Conservation (phyloP, 1,140 invertebrate genomes). For the Papilio aristodemus region DNA sequence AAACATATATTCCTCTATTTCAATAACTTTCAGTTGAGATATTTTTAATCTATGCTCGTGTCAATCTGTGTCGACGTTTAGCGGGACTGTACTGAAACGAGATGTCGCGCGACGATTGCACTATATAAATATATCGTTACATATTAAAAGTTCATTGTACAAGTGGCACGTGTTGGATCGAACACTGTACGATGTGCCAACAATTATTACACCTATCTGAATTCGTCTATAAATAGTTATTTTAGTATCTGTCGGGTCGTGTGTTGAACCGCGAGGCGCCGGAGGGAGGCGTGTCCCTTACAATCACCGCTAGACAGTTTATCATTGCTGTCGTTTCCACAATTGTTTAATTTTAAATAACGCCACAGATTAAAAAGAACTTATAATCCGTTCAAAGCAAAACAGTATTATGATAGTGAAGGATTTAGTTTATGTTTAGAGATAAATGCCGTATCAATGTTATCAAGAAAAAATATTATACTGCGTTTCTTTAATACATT, state of each 20-base stretch:
- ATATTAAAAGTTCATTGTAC: conserved; percentile 29
- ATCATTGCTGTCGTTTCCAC: conserved; percentile 4
- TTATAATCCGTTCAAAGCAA: not conserved
- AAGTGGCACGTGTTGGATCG: conserved; percentile 25
- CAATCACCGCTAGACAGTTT: conserved; percentile 31
- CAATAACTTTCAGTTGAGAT: not conserved
- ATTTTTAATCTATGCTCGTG: not conserved
- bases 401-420: not conserved
- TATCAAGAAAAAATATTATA: no score
- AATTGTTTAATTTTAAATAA: not conserved
- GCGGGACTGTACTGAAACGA: conserved; percentile 4
- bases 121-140: not conserved
- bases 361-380: not conserved
- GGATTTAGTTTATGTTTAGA: no score
- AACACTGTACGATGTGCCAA: conserved; percentile 47
- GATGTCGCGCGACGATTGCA: not conserved
- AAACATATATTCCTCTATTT: no score
- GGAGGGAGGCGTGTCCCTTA: conserved; percentile 38
- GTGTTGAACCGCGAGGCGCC: conserved; percentile 60
- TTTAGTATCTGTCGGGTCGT: conserved; percentile 58
- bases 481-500: no score
- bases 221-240: conserved; percentile 65
- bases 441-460: no score
- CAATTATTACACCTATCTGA: conserved; percentile 53
- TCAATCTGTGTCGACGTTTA: not conserved